A percentile compares a stretch with the other conserved stretches of the same genome.
Conservation (phyloP, 2,797 vertebrate genomes). For the Arctocebus calabarensis region DNA sequence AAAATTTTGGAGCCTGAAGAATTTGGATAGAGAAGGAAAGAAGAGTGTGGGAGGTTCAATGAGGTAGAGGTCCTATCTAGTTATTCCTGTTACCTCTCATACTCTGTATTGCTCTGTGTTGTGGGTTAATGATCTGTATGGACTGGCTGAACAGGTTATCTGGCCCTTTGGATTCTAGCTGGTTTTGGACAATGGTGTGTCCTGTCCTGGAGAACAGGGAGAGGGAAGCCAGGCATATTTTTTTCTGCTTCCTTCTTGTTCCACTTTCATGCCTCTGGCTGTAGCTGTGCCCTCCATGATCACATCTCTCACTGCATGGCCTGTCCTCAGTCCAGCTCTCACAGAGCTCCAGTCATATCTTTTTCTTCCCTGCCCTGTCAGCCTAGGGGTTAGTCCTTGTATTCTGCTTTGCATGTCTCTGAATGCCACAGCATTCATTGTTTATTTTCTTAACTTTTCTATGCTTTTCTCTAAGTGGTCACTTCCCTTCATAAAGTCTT, state of each 20-base stretch:
- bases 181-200: not conserved
- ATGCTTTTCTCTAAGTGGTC: not conserved
- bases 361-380: not conserved
- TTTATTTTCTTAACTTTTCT: not conserved
- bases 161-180: not conserved
- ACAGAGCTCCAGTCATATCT: not conserved
- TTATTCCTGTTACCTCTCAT: not conserved
- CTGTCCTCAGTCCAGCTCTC: not conserved
- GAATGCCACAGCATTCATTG: not conserved
- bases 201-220: not conserved
- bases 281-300: too few species aligned
- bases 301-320: not conserved
- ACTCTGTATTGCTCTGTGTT: not conserved
- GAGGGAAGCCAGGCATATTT: not conserved
- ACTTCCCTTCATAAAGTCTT: not conserved
- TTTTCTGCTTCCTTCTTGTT: not conserved
- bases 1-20: not conserved
- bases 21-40: not conserved
- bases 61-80: not conserved
- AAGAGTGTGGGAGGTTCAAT: not conserved
- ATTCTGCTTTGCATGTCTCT: not conserved
- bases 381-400: not conserved
- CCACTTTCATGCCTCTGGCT: not conserved
- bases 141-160: not conserved
- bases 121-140: not conserved